Conservation (phyloP, 2,888 invertebrate species). For the Ormyrus labotus region DNA sequence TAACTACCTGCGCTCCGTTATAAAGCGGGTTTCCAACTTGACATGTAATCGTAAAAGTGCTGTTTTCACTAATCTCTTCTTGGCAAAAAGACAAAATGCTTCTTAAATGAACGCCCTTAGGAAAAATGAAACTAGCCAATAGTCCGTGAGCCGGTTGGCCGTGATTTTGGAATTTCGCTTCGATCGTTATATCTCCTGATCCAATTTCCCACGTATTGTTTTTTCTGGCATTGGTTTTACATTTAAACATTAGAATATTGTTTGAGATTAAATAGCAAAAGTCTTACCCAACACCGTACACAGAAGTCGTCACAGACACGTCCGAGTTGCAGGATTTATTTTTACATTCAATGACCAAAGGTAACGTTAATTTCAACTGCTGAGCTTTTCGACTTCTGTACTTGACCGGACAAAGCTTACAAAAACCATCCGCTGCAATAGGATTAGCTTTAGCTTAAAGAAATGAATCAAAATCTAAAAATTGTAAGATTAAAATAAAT, state of each 20-base stretch:
- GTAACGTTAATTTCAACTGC: slow-evolving; percentile 55
- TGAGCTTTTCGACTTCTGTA: slow-evolving; percentile 53
- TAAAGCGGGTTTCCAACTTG: slow-evolving; percentile 64
- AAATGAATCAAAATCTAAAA: background rate
- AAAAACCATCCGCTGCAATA: slow-evolving; percentile 45
- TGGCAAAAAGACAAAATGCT: slow-evolving; percentile 65
- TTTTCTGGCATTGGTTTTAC: slow-evolving; percentile 46
- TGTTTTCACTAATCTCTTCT: slow-evolving; percentile 55
- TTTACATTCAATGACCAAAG: slow-evolving; percentile 66
- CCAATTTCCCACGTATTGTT: slow-evolving; percentile 67
- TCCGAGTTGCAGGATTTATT: slow-evolving; percentile 62
- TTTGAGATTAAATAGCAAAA: slow-evolving; percentile 53
- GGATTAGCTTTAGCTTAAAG: background rate
- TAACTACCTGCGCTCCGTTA: slow-evolving; percentile 59
- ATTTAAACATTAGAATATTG: background rate
- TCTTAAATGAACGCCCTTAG: slow-evolving; percentile 62
- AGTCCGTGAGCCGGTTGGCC: slow-evolving; percentile 66
- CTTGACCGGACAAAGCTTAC: slow-evolving; percentile 63
- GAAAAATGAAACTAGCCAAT: slow-evolving; percentile 50
- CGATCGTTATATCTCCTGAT: slow-evolving; percentile 64
- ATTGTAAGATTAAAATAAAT: background rate
- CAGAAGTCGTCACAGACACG: slow-evolving; percentile 55
- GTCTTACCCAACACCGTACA: slow-evolving; percentile 58
- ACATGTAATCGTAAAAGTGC: slow-evolving; percentile 60
- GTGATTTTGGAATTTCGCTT: slow-evolving; percentile 60